phyloP scores from a whole-genome alignment of 2,113 vertebrate genomes.

The Myrmecophaga tridactyla region DNA sequence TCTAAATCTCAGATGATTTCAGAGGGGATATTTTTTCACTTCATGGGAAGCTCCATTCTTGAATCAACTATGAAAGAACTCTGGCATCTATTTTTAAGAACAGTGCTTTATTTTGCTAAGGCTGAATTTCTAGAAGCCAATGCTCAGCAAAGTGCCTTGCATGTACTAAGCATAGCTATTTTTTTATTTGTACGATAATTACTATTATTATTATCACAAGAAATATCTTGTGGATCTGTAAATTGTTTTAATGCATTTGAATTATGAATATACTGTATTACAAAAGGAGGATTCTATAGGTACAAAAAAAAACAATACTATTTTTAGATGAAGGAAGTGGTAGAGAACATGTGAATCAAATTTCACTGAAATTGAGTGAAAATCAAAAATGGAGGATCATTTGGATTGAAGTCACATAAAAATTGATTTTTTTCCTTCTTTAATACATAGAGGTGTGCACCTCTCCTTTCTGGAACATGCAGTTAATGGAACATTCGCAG shows the following conservation, averaged over 20 bases:
- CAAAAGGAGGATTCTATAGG: not conserved
- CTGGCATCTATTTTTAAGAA: constrained; percentile 2
- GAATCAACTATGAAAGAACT: not conserved
- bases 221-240: not conserved
- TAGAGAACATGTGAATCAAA: not conserved
- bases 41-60: not conserved
- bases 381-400: not conserved
- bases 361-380: not conserved
- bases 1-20: not conserved
- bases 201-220: not conserved
- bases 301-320: not conserved
- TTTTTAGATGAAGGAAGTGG: not conserved
- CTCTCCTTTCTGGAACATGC: not conserved
- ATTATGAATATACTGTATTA: not conserved
- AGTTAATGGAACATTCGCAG: not conserved
- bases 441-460: not conserved
- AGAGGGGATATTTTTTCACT: not conserved
- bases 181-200: not conserved
- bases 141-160: not conserved
- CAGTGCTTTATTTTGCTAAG: not conserved
- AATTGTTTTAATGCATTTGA: not conserved
- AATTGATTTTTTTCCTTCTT: not conserved
- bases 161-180: not conserved
- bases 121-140: not conserved
- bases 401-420: not conserved